Conservation (phyloP, 1,140 invertebrate species). For the Andricus grossulariae region DNA sequence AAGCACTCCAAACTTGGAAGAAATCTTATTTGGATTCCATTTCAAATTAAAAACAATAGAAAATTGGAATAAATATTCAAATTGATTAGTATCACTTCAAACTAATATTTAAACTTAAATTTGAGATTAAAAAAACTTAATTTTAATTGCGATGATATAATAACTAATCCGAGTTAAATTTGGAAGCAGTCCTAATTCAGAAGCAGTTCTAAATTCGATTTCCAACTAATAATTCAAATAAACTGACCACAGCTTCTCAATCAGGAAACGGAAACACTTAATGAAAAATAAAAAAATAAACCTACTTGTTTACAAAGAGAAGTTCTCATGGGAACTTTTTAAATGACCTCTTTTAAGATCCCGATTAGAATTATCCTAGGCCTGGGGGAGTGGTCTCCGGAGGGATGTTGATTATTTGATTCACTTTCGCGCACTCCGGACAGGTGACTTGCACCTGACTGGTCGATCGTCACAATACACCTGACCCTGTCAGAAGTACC, state of each 20-base stretch:
- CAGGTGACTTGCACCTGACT: slow-evolving; percentile 48
- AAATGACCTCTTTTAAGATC: neutral
- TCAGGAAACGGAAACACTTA: too few relatives aligned
- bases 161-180: neutral
- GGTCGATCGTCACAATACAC: slow-evolving; percentile 55
- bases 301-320: neutral
- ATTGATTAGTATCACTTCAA: too few relatives aligned
- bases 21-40: too few relatives aligned
- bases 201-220: too few relatives aligned
- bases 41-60: too few relatives aligned
- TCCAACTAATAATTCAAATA: too few relatives aligned
- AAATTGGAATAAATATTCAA: too few relatives aligned
- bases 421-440: slow-evolving; percentile 54
- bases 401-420: slow-evolving; percentile 4
- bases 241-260: too few relatives aligned
- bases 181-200: neutral
- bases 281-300: neutral
- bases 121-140: too few relatives aligned
- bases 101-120: too few relatives aligned
- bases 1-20: too few relatives aligned
- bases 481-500: slow-evolving; percentile 44
- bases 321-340: neutral
- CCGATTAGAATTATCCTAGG: neutral
- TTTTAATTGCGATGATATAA: too few relatives aligned
- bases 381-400: slow-evolving; percentile 40